phyloP scores from a whole-genome alignment of 2,113 vertebrate species.

The Lichenostomus cassidix region DNA sequence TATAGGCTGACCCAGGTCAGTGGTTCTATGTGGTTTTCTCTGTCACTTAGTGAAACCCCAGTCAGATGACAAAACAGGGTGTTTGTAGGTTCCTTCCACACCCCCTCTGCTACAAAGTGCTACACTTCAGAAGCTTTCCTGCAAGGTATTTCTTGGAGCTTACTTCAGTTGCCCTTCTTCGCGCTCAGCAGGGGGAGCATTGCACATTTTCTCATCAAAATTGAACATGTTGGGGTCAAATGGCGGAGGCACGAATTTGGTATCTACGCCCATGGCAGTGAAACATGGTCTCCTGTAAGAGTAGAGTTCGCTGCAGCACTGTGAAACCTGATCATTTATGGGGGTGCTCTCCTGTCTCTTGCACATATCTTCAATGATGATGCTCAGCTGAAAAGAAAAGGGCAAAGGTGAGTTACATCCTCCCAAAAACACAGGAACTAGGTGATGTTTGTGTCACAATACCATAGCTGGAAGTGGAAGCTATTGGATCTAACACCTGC shows the following conservation, averaged over 20 bases:
- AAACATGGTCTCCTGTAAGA: conserved; percentile 67
- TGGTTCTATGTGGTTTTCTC: background rate
- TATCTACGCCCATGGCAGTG: conserved; percentile 58
- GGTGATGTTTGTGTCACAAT: background rate
- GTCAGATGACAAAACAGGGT: background rate
- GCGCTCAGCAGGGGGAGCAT: background rate
- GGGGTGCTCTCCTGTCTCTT: conserved; percentile 47
- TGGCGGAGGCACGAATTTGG: conserved; percentile 56
- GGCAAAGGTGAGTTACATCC: background rate
- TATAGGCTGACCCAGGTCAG: background rate
- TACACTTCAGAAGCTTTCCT: background rate
- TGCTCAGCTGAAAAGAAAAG: conserved; percentile 56
- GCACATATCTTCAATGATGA: conserved; percentile 68
- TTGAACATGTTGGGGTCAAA: conserved; percentile 60
- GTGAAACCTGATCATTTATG: conserved; percentile 61
- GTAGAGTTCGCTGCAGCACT: conserved; percentile 69
- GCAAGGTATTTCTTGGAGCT: background rate
- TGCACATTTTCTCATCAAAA: conserved; percentile 65
- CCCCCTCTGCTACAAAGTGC: background rate
- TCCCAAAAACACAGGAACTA: background rate
- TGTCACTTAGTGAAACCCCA: background rate
- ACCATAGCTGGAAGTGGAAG: background rate
- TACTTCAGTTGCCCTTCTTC: conserved; percentile 10
- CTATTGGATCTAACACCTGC: background rate
- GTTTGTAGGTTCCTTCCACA: background rate